Percentiles rank a stretch among this genome's conserved stretches.
Conservation (phyloP, 2,797 vertebrate species). For the Artibeus lituratus region DNA sequence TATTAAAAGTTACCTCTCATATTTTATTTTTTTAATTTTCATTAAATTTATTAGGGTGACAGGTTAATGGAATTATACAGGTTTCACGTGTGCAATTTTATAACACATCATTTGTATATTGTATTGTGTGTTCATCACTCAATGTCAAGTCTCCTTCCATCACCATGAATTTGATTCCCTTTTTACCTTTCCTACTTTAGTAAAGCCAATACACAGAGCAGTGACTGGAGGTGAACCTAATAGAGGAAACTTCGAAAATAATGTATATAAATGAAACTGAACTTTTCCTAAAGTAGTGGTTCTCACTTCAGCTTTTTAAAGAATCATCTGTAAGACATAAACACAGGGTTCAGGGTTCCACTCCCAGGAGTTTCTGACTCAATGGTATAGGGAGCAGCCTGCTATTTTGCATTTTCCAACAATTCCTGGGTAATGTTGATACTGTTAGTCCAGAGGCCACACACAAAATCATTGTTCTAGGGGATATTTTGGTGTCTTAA, state of each 20-base stretch:
- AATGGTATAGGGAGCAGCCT: neutral
- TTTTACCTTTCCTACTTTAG: conserved; percentile 2
- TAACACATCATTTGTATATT: neutral
- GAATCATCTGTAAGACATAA: neutral
- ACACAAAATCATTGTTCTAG: neutral
- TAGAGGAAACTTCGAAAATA: neutral
- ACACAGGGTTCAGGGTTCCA: neutral
- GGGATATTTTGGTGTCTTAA: neutral
- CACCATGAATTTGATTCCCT: too few species aligned
- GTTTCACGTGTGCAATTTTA: neutral
- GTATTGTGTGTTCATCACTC: neutral
- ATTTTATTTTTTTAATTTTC: neutral
- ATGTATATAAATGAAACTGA: neutral
- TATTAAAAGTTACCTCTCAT: neutral
- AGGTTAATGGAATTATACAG: neutral
- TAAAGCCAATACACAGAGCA: neutral
- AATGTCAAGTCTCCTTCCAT: neutral
- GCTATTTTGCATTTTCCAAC: neutral
- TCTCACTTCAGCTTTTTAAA: neutral
- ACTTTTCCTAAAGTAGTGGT: neutral
- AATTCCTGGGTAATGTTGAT: neutral
- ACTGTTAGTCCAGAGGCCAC: neutral
- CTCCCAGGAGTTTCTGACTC: neutral
- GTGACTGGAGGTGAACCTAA: neutral
- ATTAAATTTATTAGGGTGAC: neutral